phyloP scores from a whole-genome alignment of 2,797 vertebrate genomes.

The Lagodon rhomboides region DNA sequence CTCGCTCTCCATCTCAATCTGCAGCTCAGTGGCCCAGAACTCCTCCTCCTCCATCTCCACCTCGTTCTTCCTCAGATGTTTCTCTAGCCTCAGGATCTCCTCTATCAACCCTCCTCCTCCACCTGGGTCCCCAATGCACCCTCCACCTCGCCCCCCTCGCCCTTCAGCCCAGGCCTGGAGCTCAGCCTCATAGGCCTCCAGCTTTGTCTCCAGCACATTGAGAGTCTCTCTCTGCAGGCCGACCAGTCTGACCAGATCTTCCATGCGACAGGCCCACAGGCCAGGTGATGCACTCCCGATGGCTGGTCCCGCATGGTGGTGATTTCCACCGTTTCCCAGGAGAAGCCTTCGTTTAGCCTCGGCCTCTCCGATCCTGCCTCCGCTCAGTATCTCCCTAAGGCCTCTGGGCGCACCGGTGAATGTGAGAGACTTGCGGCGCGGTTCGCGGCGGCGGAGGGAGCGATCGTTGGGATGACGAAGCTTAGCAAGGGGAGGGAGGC shows the following conservation, averaged over 20 bases:
- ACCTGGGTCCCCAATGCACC: slow-evolving; percentile 62
- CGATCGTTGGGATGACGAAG: slow-evolving; percentile 91
- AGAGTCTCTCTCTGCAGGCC: slow-evolving; percentile 94
- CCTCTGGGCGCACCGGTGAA: slow-evolving; percentile 95
- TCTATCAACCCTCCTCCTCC: slow-evolving; percentile 85
- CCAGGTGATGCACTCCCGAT: slow-evolving; percentile 64
- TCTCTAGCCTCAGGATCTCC: slow-evolving; percentile 93
- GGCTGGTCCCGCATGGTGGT: slow-evolving; percentile 62
- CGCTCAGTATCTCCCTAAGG: slow-evolving; percentile 94
- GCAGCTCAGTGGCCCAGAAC: slow-evolving; percentile 97
- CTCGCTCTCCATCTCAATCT: slow-evolving; percentile 97
- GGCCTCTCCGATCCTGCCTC: slow-evolving; percentile 82
- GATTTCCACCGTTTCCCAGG: slow-evolving; percentile 81
- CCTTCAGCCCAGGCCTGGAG: slow-evolving; percentile 90
- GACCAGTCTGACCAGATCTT: slow-evolving; percentile 92
- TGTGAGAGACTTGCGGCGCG: slow-evolving; percentile 95
- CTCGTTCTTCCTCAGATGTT: slow-evolving; percentile 93
- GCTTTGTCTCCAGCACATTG: slow-evolving; percentile 89
- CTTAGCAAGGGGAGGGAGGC: slow-evolving; percentile 95
- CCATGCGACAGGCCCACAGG: slow-evolving; percentile 86
- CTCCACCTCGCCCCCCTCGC: slow-evolving; percentile 66
- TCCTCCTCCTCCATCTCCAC: slow-evolving; percentile 98
- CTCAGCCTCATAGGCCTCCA: slow-evolving; percentile 90
- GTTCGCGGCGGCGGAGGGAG: slow-evolving; percentile 92
- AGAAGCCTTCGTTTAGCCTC: slow-evolving; percentile 91